These are phyloP conservation scores for Ganaspis sp. DNA, from an alignment of 1,140 invertebrate species.

Conservation along the genomic window DNA sequence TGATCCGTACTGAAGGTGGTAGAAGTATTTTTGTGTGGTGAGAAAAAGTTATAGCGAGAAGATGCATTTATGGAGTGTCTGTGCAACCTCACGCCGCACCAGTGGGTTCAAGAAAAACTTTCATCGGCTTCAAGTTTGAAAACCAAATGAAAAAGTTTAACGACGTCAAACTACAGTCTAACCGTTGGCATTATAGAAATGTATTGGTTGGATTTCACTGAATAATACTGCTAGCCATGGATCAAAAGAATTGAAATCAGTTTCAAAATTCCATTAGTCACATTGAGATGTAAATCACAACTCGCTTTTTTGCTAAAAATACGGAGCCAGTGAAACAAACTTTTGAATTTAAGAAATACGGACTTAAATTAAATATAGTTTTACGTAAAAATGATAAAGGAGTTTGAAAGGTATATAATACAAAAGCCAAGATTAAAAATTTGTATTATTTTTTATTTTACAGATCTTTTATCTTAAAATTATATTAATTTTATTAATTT, in stretches of 20 bases:
- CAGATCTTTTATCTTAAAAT: too few species aligned
- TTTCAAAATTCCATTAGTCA: constrained; percentile 7
- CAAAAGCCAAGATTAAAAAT: too few species aligned
- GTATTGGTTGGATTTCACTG: background rate
- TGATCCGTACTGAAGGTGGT: constrained; percentile 47
- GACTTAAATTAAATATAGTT: too few species aligned
- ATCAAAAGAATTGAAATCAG: background rate
- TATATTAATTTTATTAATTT: too few species aligned
- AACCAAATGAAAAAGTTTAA: constrained; percentile 73
- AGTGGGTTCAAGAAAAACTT: constrained; percentile 65
- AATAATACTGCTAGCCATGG: background rate
- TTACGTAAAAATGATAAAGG: too few species aligned
- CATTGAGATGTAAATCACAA: background rate
- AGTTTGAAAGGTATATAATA: too few species aligned
- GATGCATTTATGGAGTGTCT: constrained; percentile 67
- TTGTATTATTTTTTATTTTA: too few species aligned
- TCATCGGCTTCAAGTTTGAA: constrained; percentile 67
- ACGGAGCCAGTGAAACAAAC: background rate
- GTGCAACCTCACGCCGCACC: constrained; percentile 1
- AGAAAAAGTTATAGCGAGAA: constrained; percentile 48
- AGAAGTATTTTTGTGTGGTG: constrained; percentile 39
- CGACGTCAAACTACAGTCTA: constrained; percentile 54
- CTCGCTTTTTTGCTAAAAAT: background rate
- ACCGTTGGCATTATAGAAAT: background rate
- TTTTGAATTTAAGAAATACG: too few species aligned